These are phyloP conservation scores for Pao palembangensis DNA, from an alignment of 2,113 vertebrate species.

Conservation along the genomic window DNA sequence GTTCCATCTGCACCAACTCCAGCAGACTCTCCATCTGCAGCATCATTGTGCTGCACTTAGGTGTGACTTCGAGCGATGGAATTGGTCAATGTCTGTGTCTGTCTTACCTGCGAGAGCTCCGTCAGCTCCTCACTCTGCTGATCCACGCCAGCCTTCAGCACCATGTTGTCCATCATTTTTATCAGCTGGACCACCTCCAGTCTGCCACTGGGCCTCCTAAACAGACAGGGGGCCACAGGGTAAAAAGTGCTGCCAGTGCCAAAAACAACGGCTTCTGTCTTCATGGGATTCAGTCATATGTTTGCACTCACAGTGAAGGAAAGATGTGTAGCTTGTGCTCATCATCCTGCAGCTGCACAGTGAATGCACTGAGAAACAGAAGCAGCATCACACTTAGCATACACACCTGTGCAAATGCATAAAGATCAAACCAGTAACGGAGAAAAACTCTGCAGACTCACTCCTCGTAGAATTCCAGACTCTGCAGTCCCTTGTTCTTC, in stretches of 20 bases:
- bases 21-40: constrained; percentile 81
- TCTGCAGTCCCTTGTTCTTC: constrained; percentile 78
- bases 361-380: constrained; percentile 79
- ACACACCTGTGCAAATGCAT: not conserved
- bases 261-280: not conserved
- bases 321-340: constrained; percentile 79
- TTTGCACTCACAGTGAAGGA: constrained; percentile 80
- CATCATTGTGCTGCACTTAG: no score
- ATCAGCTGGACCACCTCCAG: constrained; percentile 81
- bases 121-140: constrained; percentile 66
- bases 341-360: constrained; percentile 82
- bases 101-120: constrained; percentile 78
- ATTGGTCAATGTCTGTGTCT: not conserved
- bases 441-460: constrained; percentile 63
- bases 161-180: constrained; percentile 84
- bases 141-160: constrained; percentile 80
- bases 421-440: not conserved
- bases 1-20: constrained; percentile 79
- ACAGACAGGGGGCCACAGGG: not conserved
- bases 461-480: constrained; percentile 82
- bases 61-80: not conserved
- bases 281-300: not conserved
- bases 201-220: constrained; percentile 83
- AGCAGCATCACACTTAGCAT: not conserved
- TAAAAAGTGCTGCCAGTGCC: not conserved